These are phyloP conservation scores for Elachura formosa DNA, from an alignment of 2,113 vertebrate species.

Conservation along the genomic window DNA sequence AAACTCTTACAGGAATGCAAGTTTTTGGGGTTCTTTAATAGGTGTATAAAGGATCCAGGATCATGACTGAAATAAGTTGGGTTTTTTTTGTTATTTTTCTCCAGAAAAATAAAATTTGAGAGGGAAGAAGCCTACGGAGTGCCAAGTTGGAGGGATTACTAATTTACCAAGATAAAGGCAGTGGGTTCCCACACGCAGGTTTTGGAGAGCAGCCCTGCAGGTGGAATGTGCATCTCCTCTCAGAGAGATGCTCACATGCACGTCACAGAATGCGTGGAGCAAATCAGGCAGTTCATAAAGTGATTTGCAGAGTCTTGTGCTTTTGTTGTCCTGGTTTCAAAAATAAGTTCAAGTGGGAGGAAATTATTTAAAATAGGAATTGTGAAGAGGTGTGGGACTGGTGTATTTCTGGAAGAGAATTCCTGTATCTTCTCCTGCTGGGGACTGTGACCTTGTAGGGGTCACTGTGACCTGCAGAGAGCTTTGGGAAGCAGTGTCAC, in stretches of 20 bases:
- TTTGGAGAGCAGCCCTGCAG: neutral
- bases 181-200: neutral
- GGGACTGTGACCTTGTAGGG: neutral
- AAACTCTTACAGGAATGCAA: neutral
- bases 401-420: neutral
- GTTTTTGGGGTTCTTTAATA: neutral
- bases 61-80: neutral
- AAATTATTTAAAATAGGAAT: neutral
- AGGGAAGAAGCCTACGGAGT: neutral
- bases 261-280: neutral
- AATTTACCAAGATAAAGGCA: neutral
- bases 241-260: accelerated
- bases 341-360: neutral
- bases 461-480: accelerated
- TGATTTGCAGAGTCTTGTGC: neutral
- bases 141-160: neutral
- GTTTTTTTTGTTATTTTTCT: neutral
- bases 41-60: neutral
- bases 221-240: neutral
- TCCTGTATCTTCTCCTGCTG: neutral
- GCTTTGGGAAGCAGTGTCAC: neutral
- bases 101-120: neutral
- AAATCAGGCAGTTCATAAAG: neutral
- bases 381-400: neutral
- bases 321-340: neutral